A percentile compares a stretch with the other conserved stretches of the same genome.
Evolutionary conservation across 2,888 invertebrate species (phyloP).

Genomic region (Drosophila pegasa): DNA sequence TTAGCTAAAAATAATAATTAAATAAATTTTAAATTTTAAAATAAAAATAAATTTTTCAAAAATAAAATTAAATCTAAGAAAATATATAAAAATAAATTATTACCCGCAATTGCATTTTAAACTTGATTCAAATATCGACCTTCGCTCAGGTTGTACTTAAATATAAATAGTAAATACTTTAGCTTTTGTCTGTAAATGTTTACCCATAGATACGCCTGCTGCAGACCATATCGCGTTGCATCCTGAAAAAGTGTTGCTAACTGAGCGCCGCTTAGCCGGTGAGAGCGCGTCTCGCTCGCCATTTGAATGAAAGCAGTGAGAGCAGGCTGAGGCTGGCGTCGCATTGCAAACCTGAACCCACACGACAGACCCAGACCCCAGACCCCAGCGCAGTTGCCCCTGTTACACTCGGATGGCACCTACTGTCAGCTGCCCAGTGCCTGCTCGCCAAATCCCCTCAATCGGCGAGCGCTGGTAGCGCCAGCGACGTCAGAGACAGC

Average conservation of each 20-base stretch:
- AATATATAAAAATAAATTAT: not conserved
- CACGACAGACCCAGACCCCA: slow-evolving; percentile 47
- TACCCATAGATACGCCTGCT: slow-evolving; percentile 1
- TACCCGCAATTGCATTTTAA: not conserved
- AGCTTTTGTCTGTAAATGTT: not conserved
- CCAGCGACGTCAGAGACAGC: slow-evolving; percentile 70
- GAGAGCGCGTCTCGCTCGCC: slow-evolving; percentile 34
- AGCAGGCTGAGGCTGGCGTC: slow-evolving; percentile 33
- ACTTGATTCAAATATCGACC: not conserved
- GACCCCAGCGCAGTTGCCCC: slow-evolving; percentile 37
- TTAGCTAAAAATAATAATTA: too few species aligned
- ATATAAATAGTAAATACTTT: not conserved
- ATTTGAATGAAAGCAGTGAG: slow-evolving; percentile 73
- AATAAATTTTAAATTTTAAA: too few species aligned
- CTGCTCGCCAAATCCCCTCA: not conserved
- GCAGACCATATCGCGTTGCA: slow-evolving; percentile 5
- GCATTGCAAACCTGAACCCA: slow-evolving; percentile 57
- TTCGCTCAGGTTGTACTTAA: not conserved
- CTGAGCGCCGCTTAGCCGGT: slow-evolving; percentile 26
- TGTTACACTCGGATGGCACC: slow-evolving; percentile 27
- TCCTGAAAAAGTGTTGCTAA: slow-evolving; percentile 28
- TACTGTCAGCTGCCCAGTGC: slow-evolving; percentile 1
- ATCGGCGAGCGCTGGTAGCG: slow-evolving; percentile 35
- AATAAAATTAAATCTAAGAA: not conserved
- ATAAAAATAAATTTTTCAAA: too few species aligned